Evolutionary conservation across 1,140 invertebrate species (phyloP).

Genomic region (Tenebrio molitor): DNA sequence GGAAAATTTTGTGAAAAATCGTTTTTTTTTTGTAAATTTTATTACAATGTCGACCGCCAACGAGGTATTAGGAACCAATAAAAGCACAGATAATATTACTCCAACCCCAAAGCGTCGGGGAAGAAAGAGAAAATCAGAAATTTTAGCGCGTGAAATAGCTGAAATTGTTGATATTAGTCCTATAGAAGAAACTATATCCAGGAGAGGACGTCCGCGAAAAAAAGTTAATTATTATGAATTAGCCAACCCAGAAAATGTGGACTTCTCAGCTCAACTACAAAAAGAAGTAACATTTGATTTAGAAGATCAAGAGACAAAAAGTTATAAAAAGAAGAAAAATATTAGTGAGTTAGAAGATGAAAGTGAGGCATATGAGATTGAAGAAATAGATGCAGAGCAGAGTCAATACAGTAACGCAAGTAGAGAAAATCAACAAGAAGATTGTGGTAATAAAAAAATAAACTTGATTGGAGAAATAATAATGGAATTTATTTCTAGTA

Average conservation of each 20-base stretch:
- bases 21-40: not conserved
- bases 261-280: not conserved
- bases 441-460: too few species aligned
- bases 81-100: not conserved
- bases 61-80: not conserved
- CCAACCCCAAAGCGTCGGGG: constrained; percentile 13
- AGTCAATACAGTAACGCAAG: not conserved
- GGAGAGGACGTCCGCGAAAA: constrained; percentile 42
- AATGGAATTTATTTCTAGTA: too few species aligned
- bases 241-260: constrained; percentile 35
- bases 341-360: not conserved
- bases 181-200: constrained; percentile 7
- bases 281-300: not conserved
- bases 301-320: not conserved
- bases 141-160: not conserved
- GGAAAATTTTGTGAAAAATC: too few species aligned
- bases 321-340: not conserved
- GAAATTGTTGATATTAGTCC: constrained; percentile 11
- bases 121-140: constrained; percentile 36
- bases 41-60: not conserved
- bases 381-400: not conserved
- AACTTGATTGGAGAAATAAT: too few species aligned
- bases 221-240: constrained; percentile 48
- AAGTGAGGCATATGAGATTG: not conserved
- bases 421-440: too few species aligned